Conservation (phyloP, 2,113 vertebrate genomes). For the Gracilinanus agilis region DNA sequence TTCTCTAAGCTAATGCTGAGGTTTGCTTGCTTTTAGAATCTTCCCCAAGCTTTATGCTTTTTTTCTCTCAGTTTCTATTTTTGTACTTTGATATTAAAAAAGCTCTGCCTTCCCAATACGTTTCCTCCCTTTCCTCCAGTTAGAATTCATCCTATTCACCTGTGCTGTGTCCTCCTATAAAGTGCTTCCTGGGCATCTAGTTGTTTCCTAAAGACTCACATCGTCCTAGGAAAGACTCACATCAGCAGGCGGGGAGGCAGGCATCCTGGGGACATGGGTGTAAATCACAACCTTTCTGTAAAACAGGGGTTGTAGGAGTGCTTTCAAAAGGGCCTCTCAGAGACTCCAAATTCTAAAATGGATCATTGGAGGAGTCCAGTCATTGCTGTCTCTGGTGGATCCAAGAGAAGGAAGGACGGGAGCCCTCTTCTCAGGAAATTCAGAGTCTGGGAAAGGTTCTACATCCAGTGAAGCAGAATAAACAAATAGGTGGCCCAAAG, state of each 20-base stretch:
- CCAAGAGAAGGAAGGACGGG: not conserved
- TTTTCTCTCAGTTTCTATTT: not conserved
- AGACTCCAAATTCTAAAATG: too few species aligned
- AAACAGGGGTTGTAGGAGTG: not conserved
- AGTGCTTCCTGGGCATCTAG: not conserved
- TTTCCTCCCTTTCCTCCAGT: not conserved
- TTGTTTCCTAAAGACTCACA: not conserved
- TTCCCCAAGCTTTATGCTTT: not conserved
- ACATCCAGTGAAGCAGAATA: not conserved
- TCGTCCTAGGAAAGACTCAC: too few species aligned
- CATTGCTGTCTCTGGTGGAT: not conserved
- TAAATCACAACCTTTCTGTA: not conserved
- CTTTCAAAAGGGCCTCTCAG: not conserved
- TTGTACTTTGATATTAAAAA: not conserved
- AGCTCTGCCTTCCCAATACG: not conserved
- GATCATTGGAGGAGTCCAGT: not conserved
- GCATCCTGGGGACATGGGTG: too few species aligned
- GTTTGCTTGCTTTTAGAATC: not conserved
- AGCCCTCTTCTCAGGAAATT: not conserved
- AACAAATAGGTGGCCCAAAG: not conserved
- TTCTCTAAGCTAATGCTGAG: not conserved
- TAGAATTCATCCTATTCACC: not conserved
- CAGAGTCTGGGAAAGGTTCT: not conserved
- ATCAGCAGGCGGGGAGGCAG: too few species aligned
- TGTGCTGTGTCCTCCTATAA: not conserved